phyloP scores from a whole-genome alignment of 2,888 invertebrate genomes.

The Ferdinandea cuprea region DNA sequence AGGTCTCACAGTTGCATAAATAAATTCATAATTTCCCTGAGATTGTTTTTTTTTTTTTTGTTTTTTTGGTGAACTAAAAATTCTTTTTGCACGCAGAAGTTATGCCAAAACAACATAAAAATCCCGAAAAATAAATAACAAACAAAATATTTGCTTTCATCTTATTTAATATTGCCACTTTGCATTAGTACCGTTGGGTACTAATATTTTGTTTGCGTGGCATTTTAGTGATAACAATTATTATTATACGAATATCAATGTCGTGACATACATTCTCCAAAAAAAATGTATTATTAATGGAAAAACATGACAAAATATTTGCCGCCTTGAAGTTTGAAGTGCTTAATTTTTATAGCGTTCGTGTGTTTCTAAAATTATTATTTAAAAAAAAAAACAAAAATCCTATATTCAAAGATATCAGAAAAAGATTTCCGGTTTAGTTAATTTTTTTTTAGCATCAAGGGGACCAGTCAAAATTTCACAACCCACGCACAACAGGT shows the following conservation, averaged over 20 bases:
- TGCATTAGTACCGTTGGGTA: conserved; percentile 39
- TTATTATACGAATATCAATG: too few species aligned
- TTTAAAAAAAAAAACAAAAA: conserved; percentile 14
- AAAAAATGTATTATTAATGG: conserved; percentile 24
- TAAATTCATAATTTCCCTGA: conserved; percentile 23
- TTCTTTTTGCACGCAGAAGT: conserved; percentile 34
- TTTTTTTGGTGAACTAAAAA: too few species aligned
- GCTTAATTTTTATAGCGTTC: conserved; percentile 35
- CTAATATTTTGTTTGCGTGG: not conserved
- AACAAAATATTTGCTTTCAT: conserved; percentile 49
- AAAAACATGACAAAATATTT: conserved; percentile 23
- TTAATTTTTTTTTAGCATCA: conserved; percentile 13
- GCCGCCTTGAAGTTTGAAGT: conserved; percentile 47
- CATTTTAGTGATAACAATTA: conserved; percentile 7
- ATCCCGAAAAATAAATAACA: conserved; percentile 32
- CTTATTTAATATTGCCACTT: conserved; percentile 47
- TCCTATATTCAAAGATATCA: not conserved
- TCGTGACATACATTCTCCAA: conserved; percentile 34
- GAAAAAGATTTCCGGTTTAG: conserved; percentile 44
- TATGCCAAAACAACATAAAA: conserved; percentile 35
- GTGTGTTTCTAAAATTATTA: conserved; percentile 47
- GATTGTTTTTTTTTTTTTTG: conserved; percentile 9
- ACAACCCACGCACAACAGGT: conserved; percentile 68
- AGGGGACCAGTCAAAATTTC: conserved; percentile 53
- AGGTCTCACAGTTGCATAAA: conserved; percentile 30